These are phyloP conservation scores for Chiroxiphia lanceolata DNA, from an alignment of 2,797 vertebrate species.

Conservation along the genomic window DNA sequence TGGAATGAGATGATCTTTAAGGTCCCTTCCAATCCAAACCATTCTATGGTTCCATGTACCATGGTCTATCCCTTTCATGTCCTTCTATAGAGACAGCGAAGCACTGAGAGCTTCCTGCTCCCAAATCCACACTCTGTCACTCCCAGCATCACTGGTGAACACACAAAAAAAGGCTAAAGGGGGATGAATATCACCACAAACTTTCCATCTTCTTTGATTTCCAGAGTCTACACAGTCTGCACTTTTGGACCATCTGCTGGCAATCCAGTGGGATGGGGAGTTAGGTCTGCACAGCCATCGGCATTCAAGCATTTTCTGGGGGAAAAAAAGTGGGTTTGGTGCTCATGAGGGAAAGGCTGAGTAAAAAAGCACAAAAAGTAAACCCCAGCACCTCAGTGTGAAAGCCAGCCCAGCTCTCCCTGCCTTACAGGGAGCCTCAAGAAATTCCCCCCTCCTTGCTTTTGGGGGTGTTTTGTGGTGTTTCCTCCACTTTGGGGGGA, in stretches of 20 bases:
- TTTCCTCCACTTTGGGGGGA: neutral
- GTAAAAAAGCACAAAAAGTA: neutral
- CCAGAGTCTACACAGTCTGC: neutral
- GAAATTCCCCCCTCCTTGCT: neutral
- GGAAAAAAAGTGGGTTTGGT: neutral
- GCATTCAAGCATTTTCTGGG: neutral
- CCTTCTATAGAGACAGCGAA: neutral
- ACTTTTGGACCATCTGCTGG: neutral
- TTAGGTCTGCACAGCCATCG: neutral
- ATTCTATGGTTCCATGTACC: neutral
- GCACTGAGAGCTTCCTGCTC: neutral
- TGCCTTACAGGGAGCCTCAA: fast-evolving
- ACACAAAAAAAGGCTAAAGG: neutral
- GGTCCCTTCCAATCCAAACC: neutral
- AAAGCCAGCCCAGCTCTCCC: neutral
- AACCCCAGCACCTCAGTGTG: fast-evolving
- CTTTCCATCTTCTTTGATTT: neutral
- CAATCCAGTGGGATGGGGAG: neutral
- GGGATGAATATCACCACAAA: neutral
- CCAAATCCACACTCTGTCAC: fast-evolving
- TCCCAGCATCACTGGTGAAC: neutral
- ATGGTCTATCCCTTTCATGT: fast-evolving
- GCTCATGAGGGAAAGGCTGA: neutral
- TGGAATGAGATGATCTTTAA: neutral
- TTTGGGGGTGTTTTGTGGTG: neutral